Percentiles rank a stretch among this genome's conserved stretches.
phyloP scores from a whole-genome alignment of 2,888 invertebrate genomes.

The Cataglyphis livida region DNA sequence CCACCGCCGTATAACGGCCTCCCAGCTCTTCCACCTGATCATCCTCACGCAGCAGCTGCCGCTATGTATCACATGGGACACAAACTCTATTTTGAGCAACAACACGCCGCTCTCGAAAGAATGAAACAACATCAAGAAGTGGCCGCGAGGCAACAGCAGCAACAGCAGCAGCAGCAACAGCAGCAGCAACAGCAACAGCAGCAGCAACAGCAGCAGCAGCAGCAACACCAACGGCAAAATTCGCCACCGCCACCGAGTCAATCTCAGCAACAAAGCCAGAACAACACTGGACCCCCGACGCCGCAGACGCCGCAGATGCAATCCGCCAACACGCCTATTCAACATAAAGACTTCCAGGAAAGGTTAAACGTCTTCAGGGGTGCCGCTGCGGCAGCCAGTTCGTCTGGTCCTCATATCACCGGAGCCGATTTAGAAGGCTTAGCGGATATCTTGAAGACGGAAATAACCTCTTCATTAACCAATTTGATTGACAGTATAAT shows the following conservation, averaged over 20 bases:
- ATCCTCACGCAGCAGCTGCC: conserved; percentile 86
- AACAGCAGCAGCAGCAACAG: conserved; percentile 86
- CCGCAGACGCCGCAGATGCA: conserved; percentile 83
- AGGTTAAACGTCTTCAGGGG: conserved; percentile 92
- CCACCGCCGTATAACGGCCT: conserved; percentile 86
- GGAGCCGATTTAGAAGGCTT: conserved; percentile 95
- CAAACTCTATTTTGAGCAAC: conserved; percentile 88
- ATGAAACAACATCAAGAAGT: conserved; percentile 87
- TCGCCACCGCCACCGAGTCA: conserved; percentile 84
- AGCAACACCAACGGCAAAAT: conserved; percentile 80
- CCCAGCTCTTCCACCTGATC: conserved; percentile 87
- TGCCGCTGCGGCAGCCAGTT: conserved; percentile 87
- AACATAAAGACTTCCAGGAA: conserved; percentile 90
- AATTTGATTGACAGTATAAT: conserved; percentile 96
- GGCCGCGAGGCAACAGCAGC: conserved; percentile 86
- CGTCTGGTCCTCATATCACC: conserved; percentile 89
- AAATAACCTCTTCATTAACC: conserved; percentile 94
- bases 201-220: conserved; percentile 80
- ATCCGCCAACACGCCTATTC: conserved; percentile 87
- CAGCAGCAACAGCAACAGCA: conserved; percentile 87
- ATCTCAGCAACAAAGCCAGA: conserved; percentile 82
- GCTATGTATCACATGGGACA: conserved; percentile 85
- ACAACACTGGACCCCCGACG: conserved; percentile 81
- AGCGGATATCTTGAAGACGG: conserved; percentile 96
- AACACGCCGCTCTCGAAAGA: conserved; percentile 86